These are phyloP conservation scores for Ploceus nigricollis DNA, from an alignment of 2,113 vertebrate species.

Conservation along the genomic window DNA sequence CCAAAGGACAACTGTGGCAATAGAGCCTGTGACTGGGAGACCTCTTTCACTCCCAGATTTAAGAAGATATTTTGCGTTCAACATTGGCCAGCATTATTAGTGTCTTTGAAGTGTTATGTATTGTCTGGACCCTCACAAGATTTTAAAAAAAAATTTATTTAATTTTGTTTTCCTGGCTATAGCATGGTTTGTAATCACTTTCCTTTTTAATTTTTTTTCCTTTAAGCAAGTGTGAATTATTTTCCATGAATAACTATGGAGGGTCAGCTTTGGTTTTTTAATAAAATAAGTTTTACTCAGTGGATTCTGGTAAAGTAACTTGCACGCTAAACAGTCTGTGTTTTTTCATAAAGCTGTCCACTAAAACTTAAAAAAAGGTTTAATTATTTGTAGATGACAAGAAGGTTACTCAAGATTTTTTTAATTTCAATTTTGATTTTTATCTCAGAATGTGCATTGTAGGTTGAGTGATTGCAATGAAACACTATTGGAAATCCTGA, in stretches of 20 bases:
- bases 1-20: background rate
- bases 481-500: background rate
- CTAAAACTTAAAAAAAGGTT: background rate
- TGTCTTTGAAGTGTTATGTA: background rate
- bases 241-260: conserved; percentile 31
- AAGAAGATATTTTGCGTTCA: background rate
- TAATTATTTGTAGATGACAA: conserved; percentile 14
- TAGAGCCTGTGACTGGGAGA: background rate
- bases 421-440: background rate
- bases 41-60: background rate
- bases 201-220: conserved; percentile 40
- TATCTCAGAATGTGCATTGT: background rate
- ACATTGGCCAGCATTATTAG: background rate
- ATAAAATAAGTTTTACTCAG: conserved; percentile 36
- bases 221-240: background rate
- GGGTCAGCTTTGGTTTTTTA: background rate
- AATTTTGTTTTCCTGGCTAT: background rate
- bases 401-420: background rate
- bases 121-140: background rate
- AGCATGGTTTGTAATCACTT: background rate
- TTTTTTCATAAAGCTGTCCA: background rate
- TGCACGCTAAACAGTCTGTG: background rate
- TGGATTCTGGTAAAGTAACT: background rate
- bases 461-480: background rate
- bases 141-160: background rate